These are phyloP conservation scores for Luffia ferchaultella DNA, from an alignment of 2,888 invertebrate genomes.

Conservation along the genomic window DNA sequence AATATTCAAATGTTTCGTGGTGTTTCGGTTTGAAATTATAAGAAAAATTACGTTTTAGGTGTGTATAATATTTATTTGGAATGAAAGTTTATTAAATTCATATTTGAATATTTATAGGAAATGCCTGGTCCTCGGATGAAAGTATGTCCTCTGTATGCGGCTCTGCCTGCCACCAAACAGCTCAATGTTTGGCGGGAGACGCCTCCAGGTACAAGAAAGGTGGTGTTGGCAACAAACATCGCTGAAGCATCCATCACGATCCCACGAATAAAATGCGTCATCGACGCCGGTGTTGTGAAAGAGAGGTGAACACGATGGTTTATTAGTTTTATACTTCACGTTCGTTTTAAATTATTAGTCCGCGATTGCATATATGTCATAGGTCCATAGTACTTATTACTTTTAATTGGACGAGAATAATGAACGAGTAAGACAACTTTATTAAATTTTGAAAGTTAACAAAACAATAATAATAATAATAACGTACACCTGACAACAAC, in stretches of 20 bases:
- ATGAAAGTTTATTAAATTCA: too few relatives aligned
- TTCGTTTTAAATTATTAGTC: background rate
- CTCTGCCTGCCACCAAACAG: conserved; percentile 86
- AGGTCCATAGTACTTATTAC: conserved; percentile 4
- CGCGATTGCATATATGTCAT: background rate
- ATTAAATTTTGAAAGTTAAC: too few relatives aligned
- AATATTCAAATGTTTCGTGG: too few relatives aligned
- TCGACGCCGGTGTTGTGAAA: conserved; percentile 94
- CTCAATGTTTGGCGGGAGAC: conserved; percentile 83
- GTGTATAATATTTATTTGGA: too few relatives aligned
- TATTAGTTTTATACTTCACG: background rate
- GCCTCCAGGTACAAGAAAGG: conserved; percentile 81
- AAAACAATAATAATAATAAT: too few relatives aligned
- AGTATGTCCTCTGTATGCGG: conserved; percentile 91
- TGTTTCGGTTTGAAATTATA: too few relatives aligned
- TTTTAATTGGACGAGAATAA: too few relatives aligned
- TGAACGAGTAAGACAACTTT: too few relatives aligned
- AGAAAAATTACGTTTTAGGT: too few relatives aligned
- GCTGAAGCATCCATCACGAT: conserved; percentile 99
- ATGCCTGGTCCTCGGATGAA: conserved; percentile 72
- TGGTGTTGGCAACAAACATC: conserved; percentile 95
- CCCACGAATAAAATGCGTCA: conserved; percentile 87
- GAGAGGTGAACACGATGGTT: conserved; percentile 66
- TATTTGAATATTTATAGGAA: conserved; percentile 42
- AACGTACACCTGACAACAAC: too few relatives aligned